Evolutionary conservation across 2,888 invertebrate genomes (phyloP), one percentile per base, ranked within the genome.

Genomic region (Chelonus formosanus): DNA sequence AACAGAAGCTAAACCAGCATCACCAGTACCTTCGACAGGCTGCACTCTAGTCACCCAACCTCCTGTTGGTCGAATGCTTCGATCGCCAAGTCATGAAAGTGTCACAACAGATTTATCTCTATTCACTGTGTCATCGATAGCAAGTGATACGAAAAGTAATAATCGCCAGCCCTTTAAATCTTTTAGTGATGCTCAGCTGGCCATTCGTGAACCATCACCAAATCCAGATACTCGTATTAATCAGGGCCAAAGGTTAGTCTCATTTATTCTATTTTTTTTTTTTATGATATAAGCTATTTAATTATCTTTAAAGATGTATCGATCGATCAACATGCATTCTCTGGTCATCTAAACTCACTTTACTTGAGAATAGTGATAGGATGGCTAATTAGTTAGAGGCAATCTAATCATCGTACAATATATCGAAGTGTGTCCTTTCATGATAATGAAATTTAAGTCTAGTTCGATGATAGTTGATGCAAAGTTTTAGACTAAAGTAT

Each of bases 11-110:
- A 80, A 79, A 47, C 68, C 76, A 54, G 74, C 77, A 5, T 77
- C 79, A 32, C 74, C 77, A 44, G 73, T 74, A 52, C 76, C 78
- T 5, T 58, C 71, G 20, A 70, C 67, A n/a, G 70, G 67, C 7
- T 72, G 70, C 50, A 72, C 73, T 20, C 67, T 77, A 48, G 72
- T 76, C 10, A 70, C 71, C 34, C 87, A 87, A 73, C 86, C 86
- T 52, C 86, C 87, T 6, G 85, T 85, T 8, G 89, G 89, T 77
- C 89, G 91, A 68, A 89, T 90, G 85, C 81, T 90, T 69, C 88
- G 93, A 60, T 93, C 93, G 2, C 93, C 93, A 4, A 93, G 92
- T 20, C 93, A 92, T 84, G 94, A 94, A 85, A 92, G 92, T 20
- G 92, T 94, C 74, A 92, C 92, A 8, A 94, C 93, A 0, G 93